Evolutionary conservation across 1,140 invertebrate species (phyloP), one percentile per base, ranked within the genome.

Genomic region (Stegodyphus mimosarum): DNA sequence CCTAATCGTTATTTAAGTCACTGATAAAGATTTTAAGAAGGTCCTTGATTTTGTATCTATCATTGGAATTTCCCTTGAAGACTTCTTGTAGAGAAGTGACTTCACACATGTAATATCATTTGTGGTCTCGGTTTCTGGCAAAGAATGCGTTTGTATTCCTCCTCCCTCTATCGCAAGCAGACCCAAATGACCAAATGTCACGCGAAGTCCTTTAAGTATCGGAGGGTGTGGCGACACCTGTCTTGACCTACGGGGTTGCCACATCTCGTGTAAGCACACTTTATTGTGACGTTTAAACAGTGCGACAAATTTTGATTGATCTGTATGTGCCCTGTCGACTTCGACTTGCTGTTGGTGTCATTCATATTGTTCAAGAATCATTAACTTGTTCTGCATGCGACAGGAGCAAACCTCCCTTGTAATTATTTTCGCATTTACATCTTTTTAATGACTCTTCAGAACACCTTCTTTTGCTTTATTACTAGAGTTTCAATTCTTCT

Each of bases 301-400:
- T 74, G 80, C 70, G 80, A 83, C 80, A 83, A 83, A 83, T 83
- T 83, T 83, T 83, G 80, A 83, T 83, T 73, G 80, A 83, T 83
- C 60, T 83, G 13, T 60, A 11, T 60, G 9, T 60, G 9, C 9
- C 55, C 55, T 11, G 55, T 15, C 55, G 9, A 60, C 15, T 11
- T 9, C 15, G 9, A 9, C 15, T 15, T 15, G 15, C 9, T 60
- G 1, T 60, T 60, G 15, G 15, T 60, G 15, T 15, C 9, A 60
- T 60, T 60, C 55, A 60, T 60, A 60, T 60, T 60, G 15, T 60
- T 9, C 63, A 50, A 48, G 74, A 77, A 64, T 60, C 17, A 64
- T 70, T 64, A 70, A 11, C 15, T 17, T 79, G 15, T 50, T 53
- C 18, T 50, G 10, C 33, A 13, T 4, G 5, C 48, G 7, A 52